Conservation (phyloP, 2,797 vertebrate species). For the Macropus fuliginosus region DNA sequence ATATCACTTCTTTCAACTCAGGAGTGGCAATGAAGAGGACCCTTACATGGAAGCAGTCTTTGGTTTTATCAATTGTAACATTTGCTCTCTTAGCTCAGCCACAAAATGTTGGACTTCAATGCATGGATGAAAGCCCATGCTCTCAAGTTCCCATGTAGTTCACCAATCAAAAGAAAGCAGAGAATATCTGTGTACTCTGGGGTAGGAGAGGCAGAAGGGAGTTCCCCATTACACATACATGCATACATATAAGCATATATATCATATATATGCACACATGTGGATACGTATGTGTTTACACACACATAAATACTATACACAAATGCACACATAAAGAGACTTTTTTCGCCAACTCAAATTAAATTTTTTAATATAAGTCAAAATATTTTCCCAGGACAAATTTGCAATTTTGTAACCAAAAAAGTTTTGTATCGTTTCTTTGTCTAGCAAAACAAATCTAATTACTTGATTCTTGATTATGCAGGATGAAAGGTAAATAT, state of each 20-base stretch:
- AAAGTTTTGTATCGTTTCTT: neutral
- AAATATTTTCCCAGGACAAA: neutral
- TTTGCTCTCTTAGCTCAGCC: neutral
- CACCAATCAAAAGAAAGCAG: neutral
- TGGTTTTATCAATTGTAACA: neutral
- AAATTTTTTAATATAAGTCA: neutral
- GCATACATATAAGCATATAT: too few relatives aligned
- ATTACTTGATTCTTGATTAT: neutral
- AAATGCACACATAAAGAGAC: neutral
- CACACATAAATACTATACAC: neutral
- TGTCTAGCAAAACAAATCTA: neutral
- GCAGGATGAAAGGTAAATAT: neutral
- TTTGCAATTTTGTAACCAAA: neutral
- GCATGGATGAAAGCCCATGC: neutral
- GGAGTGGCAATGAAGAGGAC: neutral
- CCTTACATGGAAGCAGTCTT: neutral
- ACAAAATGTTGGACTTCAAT: neutral
- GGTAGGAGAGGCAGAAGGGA: neutral
- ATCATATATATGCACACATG: too few relatives aligned
- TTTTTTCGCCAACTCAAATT: neutral
- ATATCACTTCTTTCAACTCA: neutral
- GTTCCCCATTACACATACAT: neutral
- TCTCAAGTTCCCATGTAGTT: neutral
- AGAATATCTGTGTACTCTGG: neutral
- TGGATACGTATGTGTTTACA: neutral